These are phyloP conservation scores for Cecidostiba fungosa DNA, from an alignment of 2,888 invertebrate species.

Conservation along the genomic window DNA sequence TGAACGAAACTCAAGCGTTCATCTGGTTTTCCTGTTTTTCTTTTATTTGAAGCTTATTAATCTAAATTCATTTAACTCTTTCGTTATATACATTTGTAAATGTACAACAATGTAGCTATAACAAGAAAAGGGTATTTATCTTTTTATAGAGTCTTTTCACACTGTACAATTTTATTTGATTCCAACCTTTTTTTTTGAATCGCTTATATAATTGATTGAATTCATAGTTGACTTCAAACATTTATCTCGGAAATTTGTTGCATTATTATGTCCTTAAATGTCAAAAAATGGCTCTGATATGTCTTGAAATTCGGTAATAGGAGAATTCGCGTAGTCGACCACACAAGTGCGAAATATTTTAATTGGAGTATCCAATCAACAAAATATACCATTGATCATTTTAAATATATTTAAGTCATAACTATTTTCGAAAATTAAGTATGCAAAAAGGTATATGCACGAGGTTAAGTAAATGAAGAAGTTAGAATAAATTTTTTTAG, in stretches of 20 bases:
- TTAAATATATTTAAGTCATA: too few relatives aligned
- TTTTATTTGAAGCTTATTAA: conserved; percentile 32
- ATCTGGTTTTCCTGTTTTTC: conserved; percentile 2
- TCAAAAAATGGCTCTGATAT: conserved; percentile 68
- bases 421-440: too few relatives aligned
- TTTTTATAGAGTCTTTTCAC: conserved; percentile 1
- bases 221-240: background rate
- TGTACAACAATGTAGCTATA: conserved; percentile 63
- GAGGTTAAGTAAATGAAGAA: too few relatives aligned
- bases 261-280: conserved; percentile 30
- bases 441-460: too few relatives aligned
- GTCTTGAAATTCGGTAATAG: conserved; percentile 72
- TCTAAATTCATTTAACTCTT: conserved; percentile 34
- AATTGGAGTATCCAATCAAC: background rate
- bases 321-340: conserved; percentile 28
- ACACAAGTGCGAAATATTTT: background rate
- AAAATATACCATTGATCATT: too few relatives aligned
- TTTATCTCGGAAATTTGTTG: conserved; percentile 15
- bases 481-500: too few relatives aligned
- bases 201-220: background rate
- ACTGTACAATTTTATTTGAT: conserved; percentile 2
- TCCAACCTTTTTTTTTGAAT: conserved; percentile 10
- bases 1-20: conserved; percentile 11
- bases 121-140: conserved; percentile 23
- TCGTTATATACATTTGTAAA: conserved; percentile 61